These are phyloP conservation scores for Epizoanthus illoricatus DNA, from an alignment of 92 coral and sea anemone genomes.

Conservation along the genomic window DNA sequence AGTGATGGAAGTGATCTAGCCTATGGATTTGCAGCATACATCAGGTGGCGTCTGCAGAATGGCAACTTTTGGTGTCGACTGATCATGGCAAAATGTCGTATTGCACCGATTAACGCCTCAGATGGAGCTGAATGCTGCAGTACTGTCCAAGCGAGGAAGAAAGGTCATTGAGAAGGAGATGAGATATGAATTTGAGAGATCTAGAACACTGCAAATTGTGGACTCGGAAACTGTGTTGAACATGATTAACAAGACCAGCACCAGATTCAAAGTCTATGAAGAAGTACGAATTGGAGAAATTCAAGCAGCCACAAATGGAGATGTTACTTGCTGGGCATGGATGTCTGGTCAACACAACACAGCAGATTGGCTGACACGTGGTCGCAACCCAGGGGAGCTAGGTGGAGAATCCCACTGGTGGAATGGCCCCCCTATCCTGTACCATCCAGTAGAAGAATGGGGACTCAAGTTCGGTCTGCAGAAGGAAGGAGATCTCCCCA, in stretches of 20 bases:
- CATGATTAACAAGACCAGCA: constrained; percentile 70
- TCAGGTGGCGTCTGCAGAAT: constrained; percentile 49
- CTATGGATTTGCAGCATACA: constrained; percentile 55
- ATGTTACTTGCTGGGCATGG: too few relatives aligned
- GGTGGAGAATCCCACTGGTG: too few relatives aligned
- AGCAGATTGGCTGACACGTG: too few relatives aligned
- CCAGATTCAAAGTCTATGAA: constrained; percentile 53
- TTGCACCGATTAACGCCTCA: constrained; percentile 63
- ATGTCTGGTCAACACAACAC: too few relatives aligned
- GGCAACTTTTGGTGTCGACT: constrained; percentile 51
- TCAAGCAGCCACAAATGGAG: too few relatives aligned
- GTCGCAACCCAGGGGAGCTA: too few relatives aligned
- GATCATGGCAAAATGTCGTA: constrained; percentile 61
- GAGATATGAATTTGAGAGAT: constrained; percentile 62
- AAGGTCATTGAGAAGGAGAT: constrained; percentile 63
- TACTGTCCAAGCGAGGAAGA: constrained; percentile 61
- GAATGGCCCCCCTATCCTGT: too few relatives aligned
- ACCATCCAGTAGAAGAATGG: too few relatives aligned
- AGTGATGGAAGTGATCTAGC: constrained; percentile 64
- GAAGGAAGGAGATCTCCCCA: too few relatives aligned
- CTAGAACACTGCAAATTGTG: constrained; percentile 59
- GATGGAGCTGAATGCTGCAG: constrained; percentile 63
- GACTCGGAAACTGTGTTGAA: constrained; percentile 71
- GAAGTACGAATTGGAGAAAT: constrained; percentile 59
- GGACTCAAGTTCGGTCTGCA: too few relatives aligned